Evolutionary conservation across 2,113 vertebrate species (phyloP).

Genomic region (Megaleporinus macrocephalus): DNA sequence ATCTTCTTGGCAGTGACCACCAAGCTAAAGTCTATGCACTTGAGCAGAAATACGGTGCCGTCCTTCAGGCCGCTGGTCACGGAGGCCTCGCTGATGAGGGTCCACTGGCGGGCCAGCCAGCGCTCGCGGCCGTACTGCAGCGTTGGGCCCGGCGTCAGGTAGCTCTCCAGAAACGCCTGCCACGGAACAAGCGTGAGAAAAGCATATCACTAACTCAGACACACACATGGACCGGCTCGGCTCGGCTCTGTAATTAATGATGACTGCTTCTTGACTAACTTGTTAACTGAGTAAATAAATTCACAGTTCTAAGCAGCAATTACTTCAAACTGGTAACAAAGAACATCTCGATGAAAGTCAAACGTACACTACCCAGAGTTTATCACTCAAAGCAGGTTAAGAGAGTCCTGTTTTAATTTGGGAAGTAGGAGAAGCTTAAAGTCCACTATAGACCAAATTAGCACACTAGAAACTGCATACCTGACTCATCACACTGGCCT

Average conservation of each 20-base stretch:
- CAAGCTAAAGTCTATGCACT: slow-evolving; percentile 91
- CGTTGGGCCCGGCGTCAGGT: slow-evolving; percentile 88
- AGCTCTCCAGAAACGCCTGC: slow-evolving; percentile 93
- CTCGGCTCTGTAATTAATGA: neutral
- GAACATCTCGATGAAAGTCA: too few species aligned
- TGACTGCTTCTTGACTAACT: neutral
- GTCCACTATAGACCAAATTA: too few species aligned
- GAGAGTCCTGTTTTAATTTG: too few species aligned
- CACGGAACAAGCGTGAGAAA: neutral
- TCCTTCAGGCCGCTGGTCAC: slow-evolving; percentile 91
- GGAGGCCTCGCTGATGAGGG: slow-evolving; percentile 91
- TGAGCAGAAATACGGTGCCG: slow-evolving; percentile 88
- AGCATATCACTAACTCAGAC: neutral
- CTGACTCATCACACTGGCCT: too few species aligned
- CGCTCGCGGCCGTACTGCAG: slow-evolving; percentile 93
- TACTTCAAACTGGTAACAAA: too few species aligned
- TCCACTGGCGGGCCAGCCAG: slow-evolving; percentile 94
- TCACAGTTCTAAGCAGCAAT: neutral
- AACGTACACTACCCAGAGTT: too few species aligned
- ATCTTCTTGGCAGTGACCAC: slow-evolving; percentile 91
- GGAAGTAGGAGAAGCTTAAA: too few species aligned
- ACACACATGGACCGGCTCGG: neutral
- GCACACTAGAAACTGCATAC: too few species aligned
- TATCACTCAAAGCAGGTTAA: too few species aligned
- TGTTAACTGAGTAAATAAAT: neutral